A percentile compares a stretch with the other conserved stretches of the same genome.
Conservation (phyloP, 2,888 invertebrate species). For the Apamea anceps region DNA sequence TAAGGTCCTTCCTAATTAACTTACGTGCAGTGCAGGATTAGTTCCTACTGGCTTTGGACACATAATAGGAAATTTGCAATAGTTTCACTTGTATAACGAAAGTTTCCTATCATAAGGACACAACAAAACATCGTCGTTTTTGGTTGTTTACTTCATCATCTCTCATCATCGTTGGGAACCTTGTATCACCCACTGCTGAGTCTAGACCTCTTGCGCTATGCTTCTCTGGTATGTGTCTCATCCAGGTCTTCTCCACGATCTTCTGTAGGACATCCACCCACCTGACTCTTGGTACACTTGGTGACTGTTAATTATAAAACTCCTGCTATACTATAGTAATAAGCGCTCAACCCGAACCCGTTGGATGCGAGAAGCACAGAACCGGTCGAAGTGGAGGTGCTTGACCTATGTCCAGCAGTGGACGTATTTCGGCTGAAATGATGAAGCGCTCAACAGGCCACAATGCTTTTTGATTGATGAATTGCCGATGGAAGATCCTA, state of each 20-base stretch:
- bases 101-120: neutral
- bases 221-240: neutral
- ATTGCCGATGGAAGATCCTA: neutral
- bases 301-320: neutral
- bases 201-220: neutral
- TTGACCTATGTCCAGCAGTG: too few species aligned
- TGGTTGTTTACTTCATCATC: neutral
- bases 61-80: neutral
- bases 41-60: constrained; percentile 30
- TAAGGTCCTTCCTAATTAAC: constrained; percentile 56
- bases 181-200: neutral
- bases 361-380: too few species aligned
- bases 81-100: constrained; percentile 4
- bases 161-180: neutral
- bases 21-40: constrained; percentile 42
- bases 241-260: neutral
- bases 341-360: neutral
- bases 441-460: neutral
- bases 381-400: too few species aligned
- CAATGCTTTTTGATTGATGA: neutral
- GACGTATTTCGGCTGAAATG: too few species aligned
- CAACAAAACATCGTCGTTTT: neutral
- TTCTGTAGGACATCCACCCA: neutral
- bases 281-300: neutral
- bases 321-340: neutral